phyloP scores from a whole-genome alignment of 2,113 vertebrate genomes.

The Suricata suricatta region DNA sequence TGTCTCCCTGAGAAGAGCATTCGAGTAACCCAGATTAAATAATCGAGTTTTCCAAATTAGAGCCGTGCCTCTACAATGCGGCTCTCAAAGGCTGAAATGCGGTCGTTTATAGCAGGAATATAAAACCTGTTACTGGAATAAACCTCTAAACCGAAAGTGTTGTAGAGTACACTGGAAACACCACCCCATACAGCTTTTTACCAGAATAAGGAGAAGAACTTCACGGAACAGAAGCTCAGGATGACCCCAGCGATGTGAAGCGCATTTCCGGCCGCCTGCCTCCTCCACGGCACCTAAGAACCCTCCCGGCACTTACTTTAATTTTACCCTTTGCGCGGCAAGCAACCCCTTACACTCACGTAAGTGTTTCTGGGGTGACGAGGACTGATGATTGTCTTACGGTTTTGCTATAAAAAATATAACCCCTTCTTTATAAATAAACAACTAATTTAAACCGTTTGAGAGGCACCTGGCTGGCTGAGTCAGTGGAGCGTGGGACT shows the following conservation, averaged over 20 bases:
- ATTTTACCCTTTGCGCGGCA: not conserved
- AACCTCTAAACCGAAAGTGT: not conserved
- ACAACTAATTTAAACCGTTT: slow-evolving; percentile 23
- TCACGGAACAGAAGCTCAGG: fast-evolving
- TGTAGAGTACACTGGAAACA: not conserved
- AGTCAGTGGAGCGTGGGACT: not conserved
- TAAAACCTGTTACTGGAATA: not conserved
- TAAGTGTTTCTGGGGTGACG: not conserved
- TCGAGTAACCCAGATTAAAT: not conserved
- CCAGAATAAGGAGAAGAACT: not conserved
- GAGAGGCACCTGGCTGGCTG: not conserved
- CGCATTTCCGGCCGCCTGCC: fast-evolving
- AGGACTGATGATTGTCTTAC: not conserved
- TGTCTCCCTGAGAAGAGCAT: not conserved
- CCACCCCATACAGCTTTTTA: not conserved
- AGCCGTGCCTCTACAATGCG: not conserved
- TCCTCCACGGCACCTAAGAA: not conserved
- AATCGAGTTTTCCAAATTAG: not conserved
- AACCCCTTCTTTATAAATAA: not conserved
- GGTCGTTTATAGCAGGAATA: not conserved
- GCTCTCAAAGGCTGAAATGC: not conserved
- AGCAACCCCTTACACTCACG: not conserved
- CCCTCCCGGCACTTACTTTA: too few relatives aligned
- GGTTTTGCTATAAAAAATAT: not conserved
- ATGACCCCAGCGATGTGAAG: not conserved